Evolutionary conservation across 92 coral and sea anemone genomes (phyloP), one percentile per base, ranked within the genome.

Genomic region (Montipora capitata): DNA sequence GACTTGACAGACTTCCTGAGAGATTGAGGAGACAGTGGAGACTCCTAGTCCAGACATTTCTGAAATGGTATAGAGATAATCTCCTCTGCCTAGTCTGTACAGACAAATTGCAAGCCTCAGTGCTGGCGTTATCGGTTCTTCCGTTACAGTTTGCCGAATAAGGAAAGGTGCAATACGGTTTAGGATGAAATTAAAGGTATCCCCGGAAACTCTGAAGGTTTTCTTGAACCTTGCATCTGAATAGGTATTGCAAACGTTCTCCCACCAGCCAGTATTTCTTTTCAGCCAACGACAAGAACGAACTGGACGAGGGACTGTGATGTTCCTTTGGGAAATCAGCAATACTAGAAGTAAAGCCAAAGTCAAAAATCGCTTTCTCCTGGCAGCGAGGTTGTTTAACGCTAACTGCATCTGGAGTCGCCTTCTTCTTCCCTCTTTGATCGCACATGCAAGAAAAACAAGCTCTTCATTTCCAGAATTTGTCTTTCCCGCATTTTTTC

Each of bases 361-460:
- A 49, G 52, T 73, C 61, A 73, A 49, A 73, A 73, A 14, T 42
- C 78, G 78, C 54, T 20, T 73, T 73, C 78, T 49, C 61, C 78
- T 73, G 54, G 78, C 78, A 42, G 43, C 78, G 57, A 73, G 61
- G 57, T 42, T 42, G 35, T 18, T 73, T 73, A 73, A 42, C 3
- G 78, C 0, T 20, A 49, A 73, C 18, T 73, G 78, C 61, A 73
- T 42, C 17, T 42, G 15, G 41, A 42, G 15, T 12, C 54, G 78
- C 43, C 78, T 73, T 73, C 78, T 35, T 73, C 78, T 73, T 35
- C 57, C 78, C 61, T 73, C 57, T 7, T 42, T 73, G 54, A 73
- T 73, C 17, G 78, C 78, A 45, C 51, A 45, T 45, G 40, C 49
- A 27, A 39, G n/a, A 70, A 70, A 70, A 14, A 27, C 76, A 70